These are phyloP conservation scores for Penaeus japonicus DNA, from an alignment of 1,140 invertebrate species.

Conservation along the genomic window DNA sequence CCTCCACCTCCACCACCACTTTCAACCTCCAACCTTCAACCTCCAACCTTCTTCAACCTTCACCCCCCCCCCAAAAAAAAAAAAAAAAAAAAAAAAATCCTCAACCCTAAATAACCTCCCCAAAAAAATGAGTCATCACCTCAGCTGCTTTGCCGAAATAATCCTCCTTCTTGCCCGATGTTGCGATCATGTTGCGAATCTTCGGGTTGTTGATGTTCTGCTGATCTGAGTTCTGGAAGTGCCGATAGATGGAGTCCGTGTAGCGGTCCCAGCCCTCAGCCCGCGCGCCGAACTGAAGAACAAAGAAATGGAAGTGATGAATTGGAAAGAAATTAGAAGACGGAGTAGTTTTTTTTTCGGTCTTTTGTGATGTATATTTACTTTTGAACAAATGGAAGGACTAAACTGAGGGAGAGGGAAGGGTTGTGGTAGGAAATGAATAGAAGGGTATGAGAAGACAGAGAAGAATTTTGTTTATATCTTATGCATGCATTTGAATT, in stretches of 20 bases:
- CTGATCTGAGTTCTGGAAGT: not conserved
- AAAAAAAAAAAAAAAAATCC: not conserved
- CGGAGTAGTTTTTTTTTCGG: not conserved
- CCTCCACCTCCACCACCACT: no score
- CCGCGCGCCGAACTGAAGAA: conserved; percentile 62
- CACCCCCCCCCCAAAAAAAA: no score
- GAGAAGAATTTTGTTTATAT: no score
- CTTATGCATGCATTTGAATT: no score
- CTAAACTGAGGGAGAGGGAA: no score
- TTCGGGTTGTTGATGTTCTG: conserved; percentile 21
- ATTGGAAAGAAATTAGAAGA: not conserved
- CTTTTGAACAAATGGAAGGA: no score
- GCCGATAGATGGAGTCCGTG: conserved; percentile 10
- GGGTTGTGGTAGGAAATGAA: no score
- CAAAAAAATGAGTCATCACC: conserved; percentile 11
- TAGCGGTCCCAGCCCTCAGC: conserved; percentile 65
- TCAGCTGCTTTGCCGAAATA: conserved; percentile 37
- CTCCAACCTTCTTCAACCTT: no score
- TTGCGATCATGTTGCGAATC: conserved; percentile 4
- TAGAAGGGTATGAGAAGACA: no score
- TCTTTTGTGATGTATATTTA: no score
- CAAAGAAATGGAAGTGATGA: not conserved
- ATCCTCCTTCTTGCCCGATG: not conserved
- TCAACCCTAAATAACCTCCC: no score
- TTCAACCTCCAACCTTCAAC: no score